These are phyloP conservation scores for Bolinopsis microptera DNA, from an alignment of 37 sponge, comb jelly and placozoan species.

Conservation along the genomic window DNA sequence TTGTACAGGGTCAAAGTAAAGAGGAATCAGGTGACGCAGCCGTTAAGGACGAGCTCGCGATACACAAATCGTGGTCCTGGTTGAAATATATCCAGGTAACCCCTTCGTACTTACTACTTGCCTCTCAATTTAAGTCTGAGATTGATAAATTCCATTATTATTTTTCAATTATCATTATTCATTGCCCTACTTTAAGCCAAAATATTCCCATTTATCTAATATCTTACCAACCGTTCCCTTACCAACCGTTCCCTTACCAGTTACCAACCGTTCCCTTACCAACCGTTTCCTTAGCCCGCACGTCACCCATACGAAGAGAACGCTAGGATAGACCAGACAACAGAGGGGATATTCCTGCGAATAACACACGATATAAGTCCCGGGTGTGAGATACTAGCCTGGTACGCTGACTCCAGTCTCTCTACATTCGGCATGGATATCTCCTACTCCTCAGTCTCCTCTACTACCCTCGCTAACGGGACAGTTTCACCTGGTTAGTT, in stretches of 20 bases:
- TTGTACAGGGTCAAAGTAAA: not conserved
- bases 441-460: not conserved
- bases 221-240: too few relatives aligned
- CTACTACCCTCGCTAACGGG: not conserved
- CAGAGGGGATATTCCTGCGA: conserved; percentile 6
- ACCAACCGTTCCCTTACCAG: too few relatives aligned
- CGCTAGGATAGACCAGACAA: conserved; percentile 1
- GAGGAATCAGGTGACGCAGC: not conserved
- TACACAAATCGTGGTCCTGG: conserved; percentile 62
- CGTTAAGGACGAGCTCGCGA: not conserved
- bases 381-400: conserved; percentile 49
- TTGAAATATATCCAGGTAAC: conserved; percentile 47
- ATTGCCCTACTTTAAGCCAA: too few relatives aligned
- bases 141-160: too few relatives aligned
- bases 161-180: too few relatives aligned
- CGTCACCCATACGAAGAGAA: conserved; percentile 54
- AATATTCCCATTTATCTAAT: too few relatives aligned
- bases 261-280: too few relatives aligned
- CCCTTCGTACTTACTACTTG: too few relatives aligned
- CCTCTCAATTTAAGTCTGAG: too few relatives aligned
- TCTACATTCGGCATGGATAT: not conserved
- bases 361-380: not conserved
- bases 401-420: conserved; percentile 41
- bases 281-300: conserved; percentile 2
- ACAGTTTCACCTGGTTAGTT: not conserved